phyloP scores from a whole-genome alignment of 1,140 invertebrate species.

The Diabrotica virgifera region DNA sequence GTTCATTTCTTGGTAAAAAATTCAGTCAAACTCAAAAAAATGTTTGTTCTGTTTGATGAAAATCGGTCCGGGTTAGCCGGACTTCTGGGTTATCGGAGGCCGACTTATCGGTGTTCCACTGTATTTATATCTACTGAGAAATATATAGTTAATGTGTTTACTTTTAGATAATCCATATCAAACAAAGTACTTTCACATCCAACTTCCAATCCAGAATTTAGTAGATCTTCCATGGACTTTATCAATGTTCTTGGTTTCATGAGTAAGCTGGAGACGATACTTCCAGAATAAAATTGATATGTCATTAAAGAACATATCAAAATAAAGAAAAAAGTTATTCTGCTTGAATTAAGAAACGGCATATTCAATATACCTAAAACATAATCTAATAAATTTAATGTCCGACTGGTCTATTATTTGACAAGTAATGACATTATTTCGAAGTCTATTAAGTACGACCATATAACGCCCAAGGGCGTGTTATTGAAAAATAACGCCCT shows the following conservation, averaged over 20 bases:
- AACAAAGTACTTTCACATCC: constrained; percentile 37
- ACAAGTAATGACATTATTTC: no score
- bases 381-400: not conserved
- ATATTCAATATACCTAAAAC: constrained; percentile 26
- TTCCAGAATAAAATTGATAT: constrained; percentile 72
- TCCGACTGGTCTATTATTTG: no score
- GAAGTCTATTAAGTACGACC: no score
- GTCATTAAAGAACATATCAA: constrained; percentile 62
- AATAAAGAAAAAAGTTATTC: constrained; percentile 57
- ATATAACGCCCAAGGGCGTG: no score
- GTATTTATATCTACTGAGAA: no score
- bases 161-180: constrained; percentile 31
- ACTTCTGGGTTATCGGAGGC: no score
- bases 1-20: no score
- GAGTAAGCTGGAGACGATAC: constrained; percentile 68
- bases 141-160: constrained; percentile 12
- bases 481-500: no score
- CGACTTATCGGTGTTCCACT: no score
- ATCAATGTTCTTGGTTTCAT: constrained; percentile 63
- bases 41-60: no score
- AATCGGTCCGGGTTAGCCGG: no score
- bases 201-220: constrained; percentile 31
- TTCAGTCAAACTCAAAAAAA: no score
- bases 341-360: constrained; percentile 51
- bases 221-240: constrained; percentile 49